phyloP scores from a whole-genome alignment of 2,888 invertebrate genomes.

The Uropetala carovei region DNA sequence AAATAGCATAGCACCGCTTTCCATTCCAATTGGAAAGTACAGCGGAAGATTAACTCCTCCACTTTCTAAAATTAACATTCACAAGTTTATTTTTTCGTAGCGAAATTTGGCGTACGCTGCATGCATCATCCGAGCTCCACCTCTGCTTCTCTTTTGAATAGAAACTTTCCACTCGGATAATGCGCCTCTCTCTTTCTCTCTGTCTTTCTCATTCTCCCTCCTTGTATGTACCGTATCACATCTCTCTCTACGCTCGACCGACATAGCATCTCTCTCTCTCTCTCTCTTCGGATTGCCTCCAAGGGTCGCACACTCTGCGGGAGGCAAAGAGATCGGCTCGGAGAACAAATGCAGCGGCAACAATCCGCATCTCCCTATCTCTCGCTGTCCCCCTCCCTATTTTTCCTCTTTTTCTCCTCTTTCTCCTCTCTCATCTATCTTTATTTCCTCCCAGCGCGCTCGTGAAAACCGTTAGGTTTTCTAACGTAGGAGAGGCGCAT shows the following conservation, averaged over 20 bases:
- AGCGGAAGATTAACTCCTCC: conserved; percentile 49
- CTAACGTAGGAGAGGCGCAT: background rate
- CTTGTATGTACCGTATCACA: background rate
- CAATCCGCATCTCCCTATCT: background rate
- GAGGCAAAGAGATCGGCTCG: conserved; percentile 26
- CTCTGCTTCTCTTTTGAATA: background rate
- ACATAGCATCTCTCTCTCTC: conserved; percentile 33
- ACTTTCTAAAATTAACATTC: conserved; percentile 57
- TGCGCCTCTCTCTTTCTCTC: background rate
- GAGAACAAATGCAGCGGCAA: background rate
- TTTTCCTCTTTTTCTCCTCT: background rate
- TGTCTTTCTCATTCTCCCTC: background rate
- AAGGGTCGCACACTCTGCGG: conserved; percentile 20
- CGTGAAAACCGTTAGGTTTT: conserved; percentile 35
- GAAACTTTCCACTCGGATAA: background rate
- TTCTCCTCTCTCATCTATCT: background rate
- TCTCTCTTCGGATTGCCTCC: background rate
- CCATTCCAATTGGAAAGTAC: conserved; percentile 60
- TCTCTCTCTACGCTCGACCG: background rate
- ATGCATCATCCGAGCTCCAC: background rate
- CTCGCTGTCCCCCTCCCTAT: background rate
- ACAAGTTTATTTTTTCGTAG: conserved; percentile 18
- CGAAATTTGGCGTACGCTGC: background rate
- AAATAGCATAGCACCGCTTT: conserved; percentile 38
- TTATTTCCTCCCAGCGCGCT: background rate